Evolutionary conservation across 35 echinoderm and acorn worm species (phyloP).

Genomic region (Eucidaris tribuloides): DNA sequence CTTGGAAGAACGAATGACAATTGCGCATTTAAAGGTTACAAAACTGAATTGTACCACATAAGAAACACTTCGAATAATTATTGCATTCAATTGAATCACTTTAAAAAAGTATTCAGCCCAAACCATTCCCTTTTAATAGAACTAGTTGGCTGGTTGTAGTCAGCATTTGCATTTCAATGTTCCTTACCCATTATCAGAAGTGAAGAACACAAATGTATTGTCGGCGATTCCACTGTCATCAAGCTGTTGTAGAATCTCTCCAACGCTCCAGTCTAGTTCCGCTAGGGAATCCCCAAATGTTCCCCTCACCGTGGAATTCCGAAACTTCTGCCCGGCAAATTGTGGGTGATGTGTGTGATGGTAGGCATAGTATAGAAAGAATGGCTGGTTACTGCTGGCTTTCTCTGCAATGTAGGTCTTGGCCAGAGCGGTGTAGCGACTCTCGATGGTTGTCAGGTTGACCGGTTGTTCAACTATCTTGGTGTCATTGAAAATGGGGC

Average conservation of each 20-base stretch:
- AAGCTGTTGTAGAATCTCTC: constrained; percentile 53
- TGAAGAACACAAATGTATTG: constrained; percentile 90
- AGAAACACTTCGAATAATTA: no score
- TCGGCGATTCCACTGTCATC: constrained; percentile 41
- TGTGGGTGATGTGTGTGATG: constrained; percentile 61
- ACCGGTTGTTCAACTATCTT: constrained; percentile 65
- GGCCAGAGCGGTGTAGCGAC: constrained; percentile 22
- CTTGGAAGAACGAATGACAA: no score
- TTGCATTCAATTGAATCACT: no score
- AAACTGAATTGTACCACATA: no score
- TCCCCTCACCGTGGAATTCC: constrained; percentile 55
- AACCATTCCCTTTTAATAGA: no score
- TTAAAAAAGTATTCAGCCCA: no score
- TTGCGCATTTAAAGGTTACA: no score
- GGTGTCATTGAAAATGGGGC: constrained; percentile 58
- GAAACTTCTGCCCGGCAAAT: constrained; percentile 66
- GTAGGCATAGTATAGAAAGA: constrained; percentile 80
- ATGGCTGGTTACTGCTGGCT: constrained; percentile 21
- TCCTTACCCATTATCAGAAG: constrained; percentile 85
- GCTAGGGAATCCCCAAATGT: constrained; percentile 62
- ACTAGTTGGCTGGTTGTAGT: no score
- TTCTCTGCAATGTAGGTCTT: constrained; percentile 32
- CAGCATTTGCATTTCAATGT: no score
- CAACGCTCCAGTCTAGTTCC: constrained; percentile 75
- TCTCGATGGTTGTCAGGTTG: constrained; percentile 44